Base-by-base conservation (phyloP, 1,140 invertebrate species). In the Anastrepha ludens region DNA sequence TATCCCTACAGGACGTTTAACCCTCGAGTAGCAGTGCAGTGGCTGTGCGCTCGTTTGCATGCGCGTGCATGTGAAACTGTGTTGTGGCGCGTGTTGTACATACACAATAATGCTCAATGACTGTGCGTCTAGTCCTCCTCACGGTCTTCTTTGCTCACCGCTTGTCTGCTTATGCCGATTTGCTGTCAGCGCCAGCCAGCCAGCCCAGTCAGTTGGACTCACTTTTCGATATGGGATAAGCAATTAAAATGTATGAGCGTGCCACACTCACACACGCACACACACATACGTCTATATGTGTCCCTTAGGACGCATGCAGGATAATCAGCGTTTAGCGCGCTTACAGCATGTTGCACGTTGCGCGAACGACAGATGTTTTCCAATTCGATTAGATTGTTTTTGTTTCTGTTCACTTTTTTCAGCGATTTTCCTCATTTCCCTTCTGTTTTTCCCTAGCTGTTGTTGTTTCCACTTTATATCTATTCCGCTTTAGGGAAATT, bases 201-300 rank as follows among this genome's bases (percentile, higher is more conserved):
- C 50, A 17, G 17, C 5, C 5, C 74, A 29, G 11, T 2, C 41
- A 47, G 44, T 74, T 47, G 67, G 13, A 13, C 11, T 55, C 74
- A 11, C 74, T 81, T 81, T 58, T 17, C 74, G 74, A 58, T 58
- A 81, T 81, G 47, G 74, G 74, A 81, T 81, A 81, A 58, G 74
- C 74, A 81, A 81, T 81, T 81, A 81, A 81, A 58, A 81, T 81
- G 74, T 81, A 47, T 81, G 41, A 81, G 74, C 74, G 74, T 50
- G 5, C 8, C 15, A 67, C 64, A 67, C 29, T 41, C 20, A 67
- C 29, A 39, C n/a, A 0, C 15, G 39, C 64, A 67, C 29, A 67
- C 20, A 67, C 29, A 39, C n/a, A 0, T 39, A 67, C 6, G 29
- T 67, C 0, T 55, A 29, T n/a, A 55, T 55, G 47, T 55, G 44